These are phyloP conservation scores for Amiota mariae DNA, from an alignment of 2,888 invertebrate genomes.

Conservation along the genomic window DNA sequence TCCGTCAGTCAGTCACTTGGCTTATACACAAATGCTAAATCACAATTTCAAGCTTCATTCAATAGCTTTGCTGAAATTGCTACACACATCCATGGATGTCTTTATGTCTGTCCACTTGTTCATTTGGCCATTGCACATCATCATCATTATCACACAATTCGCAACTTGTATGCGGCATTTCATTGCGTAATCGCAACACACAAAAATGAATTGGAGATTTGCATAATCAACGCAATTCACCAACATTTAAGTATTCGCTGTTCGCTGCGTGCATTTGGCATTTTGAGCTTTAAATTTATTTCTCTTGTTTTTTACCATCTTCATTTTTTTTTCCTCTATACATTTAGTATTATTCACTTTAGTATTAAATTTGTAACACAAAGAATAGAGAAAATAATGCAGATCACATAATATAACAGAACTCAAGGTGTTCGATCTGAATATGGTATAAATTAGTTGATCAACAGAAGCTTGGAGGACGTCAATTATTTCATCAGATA, in stretches of 20 bases:
- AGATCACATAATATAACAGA: no score
- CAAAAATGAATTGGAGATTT: conserved; percentile 55
- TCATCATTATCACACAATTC: conserved; percentile 39
- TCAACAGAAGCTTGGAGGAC: no score
- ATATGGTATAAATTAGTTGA: no score
- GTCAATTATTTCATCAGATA: no score
- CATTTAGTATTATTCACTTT: conserved; percentile 3
- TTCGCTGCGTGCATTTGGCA: conserved; percentile 33
- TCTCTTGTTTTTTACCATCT: conserved; percentile 36
- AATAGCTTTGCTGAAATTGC: no score
- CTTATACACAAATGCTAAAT: no score
- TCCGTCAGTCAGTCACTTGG: no score
- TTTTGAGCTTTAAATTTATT: conserved; percentile 37
- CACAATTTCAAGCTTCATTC: no score
- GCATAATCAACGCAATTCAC: conserved; percentile 51
- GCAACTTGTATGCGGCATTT: conserved; percentile 48
- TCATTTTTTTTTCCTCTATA: conserved; percentile 11
- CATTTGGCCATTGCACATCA: neutral
- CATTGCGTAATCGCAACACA: conserved; percentile 17
- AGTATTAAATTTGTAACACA: neutral
- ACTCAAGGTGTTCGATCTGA: no score
- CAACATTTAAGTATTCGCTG: conserved; percentile 48
- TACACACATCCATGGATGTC: no score
- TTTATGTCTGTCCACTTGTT: neutral
- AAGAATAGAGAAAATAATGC: no score